Conservation (phyloP, 2,888 invertebrate species). For the Dromius quadrimaculatus region DNA sequence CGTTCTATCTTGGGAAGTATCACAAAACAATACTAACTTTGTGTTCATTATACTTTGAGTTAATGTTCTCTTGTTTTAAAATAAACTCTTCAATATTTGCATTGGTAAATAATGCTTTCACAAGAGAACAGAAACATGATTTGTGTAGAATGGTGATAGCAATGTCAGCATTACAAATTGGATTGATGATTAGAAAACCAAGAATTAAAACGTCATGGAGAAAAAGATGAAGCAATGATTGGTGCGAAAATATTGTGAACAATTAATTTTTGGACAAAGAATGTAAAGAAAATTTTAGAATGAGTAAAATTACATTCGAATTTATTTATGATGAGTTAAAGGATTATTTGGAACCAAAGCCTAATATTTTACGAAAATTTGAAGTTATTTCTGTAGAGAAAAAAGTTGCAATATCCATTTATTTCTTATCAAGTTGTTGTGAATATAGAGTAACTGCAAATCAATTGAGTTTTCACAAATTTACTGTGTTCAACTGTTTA, state of each 20-base stretch:
- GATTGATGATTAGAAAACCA: neutral
- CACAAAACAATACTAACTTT: too few species aligned
- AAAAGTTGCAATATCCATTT: constrained; percentile 56
- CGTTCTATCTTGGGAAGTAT: too few species aligned
- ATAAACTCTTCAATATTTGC: too few species aligned
- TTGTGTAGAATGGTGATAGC: too few species aligned
- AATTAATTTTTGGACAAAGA: constrained; percentile 10
- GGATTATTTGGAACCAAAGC: constrained; percentile 8
- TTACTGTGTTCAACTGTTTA: constrained; percentile 55
- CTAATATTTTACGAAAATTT: constrained; percentile 42
- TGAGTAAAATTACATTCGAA: constrained; percentile 28
- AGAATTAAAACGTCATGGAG: constrained; percentile 5
- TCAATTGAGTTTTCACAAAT: constrained; percentile 56
- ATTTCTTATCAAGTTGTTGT: constrained; percentile 54
- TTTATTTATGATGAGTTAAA: constrained; percentile 33
- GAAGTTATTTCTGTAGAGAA: constrained; percentile 51
- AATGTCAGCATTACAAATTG: too few species aligned
- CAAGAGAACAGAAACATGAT: too few species aligned
- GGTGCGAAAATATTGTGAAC: constrained; percentile 16
- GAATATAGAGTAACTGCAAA: constrained; percentile 56
- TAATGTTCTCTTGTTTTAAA: too few species aligned
- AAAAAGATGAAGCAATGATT: constrained; percentile 15
- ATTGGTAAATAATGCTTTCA: too few species aligned
- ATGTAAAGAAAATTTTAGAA: constrained; percentile 34
- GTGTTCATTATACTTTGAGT: too few species aligned